phyloP scores from a whole-genome alignment of 2,888 invertebrate species.

The Venustoraphidia nigricollis region DNA sequence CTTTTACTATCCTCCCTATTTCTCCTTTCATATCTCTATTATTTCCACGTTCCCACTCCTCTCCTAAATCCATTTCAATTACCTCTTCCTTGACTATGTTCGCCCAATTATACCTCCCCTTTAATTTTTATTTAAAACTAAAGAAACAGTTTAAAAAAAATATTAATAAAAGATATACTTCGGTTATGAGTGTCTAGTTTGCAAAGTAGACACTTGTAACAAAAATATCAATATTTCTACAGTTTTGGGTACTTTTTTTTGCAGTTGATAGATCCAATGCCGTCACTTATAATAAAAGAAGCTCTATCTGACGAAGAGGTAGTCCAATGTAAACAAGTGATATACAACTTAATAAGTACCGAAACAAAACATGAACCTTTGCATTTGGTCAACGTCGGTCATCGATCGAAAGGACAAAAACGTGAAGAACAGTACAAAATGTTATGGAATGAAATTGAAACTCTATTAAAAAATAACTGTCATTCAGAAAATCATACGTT shows the following conservation, averaged over 20 bases:
- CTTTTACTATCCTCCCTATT: no score
- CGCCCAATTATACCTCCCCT: no score
- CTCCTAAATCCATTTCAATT: no score
- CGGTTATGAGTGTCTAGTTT: no score
- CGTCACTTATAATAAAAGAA: slow-evolving; percentile 66
- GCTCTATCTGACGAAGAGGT: slow-evolving; percentile 74
- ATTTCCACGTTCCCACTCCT: no score
- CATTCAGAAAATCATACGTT: slow-evolving; percentile 65
- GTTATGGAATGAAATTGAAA: slow-evolving; percentile 81
- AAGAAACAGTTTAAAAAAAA: no score
- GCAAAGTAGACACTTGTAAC: no score
- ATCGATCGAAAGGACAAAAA: slow-evolving; percentile 42
- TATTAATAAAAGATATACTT: no score
- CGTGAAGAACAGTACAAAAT: slow-evolving; percentile 83
- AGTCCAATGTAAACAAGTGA: slow-evolving; percentile 69
- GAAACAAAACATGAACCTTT: slow-evolving; percentile 75
- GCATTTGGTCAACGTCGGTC: slow-evolving; percentile 50
- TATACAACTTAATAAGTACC: slow-evolving; percentile 62
- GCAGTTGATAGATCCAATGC: slow-evolving; percentile 67
- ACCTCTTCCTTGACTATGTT: no score
- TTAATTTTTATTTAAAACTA: no score
- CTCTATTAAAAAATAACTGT: slow-evolving; percentile 59
- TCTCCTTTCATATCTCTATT: no score
- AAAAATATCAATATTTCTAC: no score
- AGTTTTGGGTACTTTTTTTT: slow-evolving; percentile 14